Conservation (phyloP, 2,797 vertebrate species). For the Scyliorhinus canicula region DNA sequence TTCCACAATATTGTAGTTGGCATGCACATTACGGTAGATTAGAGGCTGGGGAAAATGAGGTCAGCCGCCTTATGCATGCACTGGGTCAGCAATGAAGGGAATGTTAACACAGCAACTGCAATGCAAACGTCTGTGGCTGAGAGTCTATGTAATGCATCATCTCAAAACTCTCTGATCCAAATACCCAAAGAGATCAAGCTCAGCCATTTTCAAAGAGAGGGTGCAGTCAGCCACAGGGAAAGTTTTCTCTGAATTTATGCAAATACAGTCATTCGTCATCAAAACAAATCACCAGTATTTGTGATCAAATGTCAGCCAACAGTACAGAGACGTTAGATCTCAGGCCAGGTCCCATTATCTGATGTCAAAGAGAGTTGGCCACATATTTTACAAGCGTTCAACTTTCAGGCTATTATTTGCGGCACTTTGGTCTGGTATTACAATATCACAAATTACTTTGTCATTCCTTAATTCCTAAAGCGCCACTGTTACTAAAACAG, state of each 20-base stretch:
- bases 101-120: background rate
- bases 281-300: background rate
- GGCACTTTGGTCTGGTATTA: no score
- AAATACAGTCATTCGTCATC: background rate
- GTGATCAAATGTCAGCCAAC: background rate
- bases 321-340: background rate
- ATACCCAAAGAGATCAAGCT: background rate
- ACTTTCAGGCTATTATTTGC: background rate
- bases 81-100: background rate
- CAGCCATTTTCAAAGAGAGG: background rate
- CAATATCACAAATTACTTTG: background rate
- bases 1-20: background rate
- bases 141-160: background rate
- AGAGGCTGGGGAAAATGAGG: background rate
- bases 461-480: background rate
- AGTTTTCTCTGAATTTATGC: background rate
- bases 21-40: background rate
- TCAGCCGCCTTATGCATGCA: background rate
- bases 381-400: background rate
- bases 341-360: background rate
- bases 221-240: background rate
- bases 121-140: background rate
- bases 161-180: background rate
- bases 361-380: background rate
- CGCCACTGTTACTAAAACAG: background rate